Evolutionary conservation across 1,140 invertebrate genomes (phyloP).

Genomic region (Achatina immaculata): DNA sequence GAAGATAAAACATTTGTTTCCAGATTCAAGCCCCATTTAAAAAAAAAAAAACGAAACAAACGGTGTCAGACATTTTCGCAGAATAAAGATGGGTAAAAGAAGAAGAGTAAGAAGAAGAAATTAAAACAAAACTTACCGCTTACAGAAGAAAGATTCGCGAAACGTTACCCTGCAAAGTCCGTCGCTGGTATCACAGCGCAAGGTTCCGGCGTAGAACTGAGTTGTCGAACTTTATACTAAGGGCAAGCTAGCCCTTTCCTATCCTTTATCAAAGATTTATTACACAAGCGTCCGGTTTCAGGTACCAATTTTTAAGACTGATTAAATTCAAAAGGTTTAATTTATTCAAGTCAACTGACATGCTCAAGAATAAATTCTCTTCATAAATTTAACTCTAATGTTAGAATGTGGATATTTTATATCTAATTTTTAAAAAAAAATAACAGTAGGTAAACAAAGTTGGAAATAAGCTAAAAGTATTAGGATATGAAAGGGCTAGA

Average conservation of each 20-base stretch:
- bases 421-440: too few relatives aligned
- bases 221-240: background rate
- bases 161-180: background rate
- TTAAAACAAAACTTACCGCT: background rate
- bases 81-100: background rate
- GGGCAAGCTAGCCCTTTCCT: background rate
- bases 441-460: too few relatives aligned
- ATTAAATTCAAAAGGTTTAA: constrained; percentile 12
- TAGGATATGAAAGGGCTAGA: background rate
- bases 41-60: too few relatives aligned
- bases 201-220: background rate
- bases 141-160: background rate
- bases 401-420: background rate
- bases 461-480: background rate
- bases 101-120: background rate
- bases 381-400: background rate
- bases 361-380: too few relatives aligned
- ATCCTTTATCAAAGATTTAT: too few relatives aligned
- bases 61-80: too few relatives aligned
- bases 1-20: too few relatives aligned
- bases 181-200: background rate
- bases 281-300: background rate
- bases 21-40: too few relatives aligned
- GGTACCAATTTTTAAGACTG: background rate
- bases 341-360: too few relatives aligned